phyloP scores from a whole-genome alignment of 2,888 invertebrate genomes.

The Lasiommata megera region DNA sequence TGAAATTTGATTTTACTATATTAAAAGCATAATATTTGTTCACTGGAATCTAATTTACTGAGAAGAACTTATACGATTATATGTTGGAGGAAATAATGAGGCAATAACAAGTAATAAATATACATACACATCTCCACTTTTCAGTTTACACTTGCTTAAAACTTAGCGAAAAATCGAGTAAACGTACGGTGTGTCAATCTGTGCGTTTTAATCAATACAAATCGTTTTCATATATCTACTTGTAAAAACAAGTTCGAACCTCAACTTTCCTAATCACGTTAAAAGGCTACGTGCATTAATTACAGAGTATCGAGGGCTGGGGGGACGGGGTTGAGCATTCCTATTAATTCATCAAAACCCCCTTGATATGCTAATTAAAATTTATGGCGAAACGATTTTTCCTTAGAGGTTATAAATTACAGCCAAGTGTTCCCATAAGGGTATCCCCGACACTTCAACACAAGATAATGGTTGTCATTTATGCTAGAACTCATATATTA shows the following conservation, averaged over 20 bases:
- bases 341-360: constrained; percentile 24
- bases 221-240: constrained; percentile 1
- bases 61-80: too few species aligned
- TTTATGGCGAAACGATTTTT: constrained; percentile 31
- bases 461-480: too few species aligned
- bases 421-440: constrained; percentile 39
- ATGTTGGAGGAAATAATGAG: too few species aligned
- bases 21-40: too few species aligned
- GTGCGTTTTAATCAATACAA: not conserved
- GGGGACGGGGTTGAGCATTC: constrained; percentile 12
- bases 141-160: too few species aligned
- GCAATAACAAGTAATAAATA: too few species aligned
- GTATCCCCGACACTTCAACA: not conserved
- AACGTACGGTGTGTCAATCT: too few species aligned
- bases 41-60: too few species aligned
- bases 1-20: too few species aligned
- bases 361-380: constrained; percentile 34
- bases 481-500: too few species aligned
- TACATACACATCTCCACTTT: too few species aligned
- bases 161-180: too few species aligned
- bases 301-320: not conserved
- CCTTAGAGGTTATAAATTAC: constrained; percentile 45
- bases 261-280: constrained; percentile 17
- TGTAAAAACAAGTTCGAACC: not conserved
- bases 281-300: constrained; percentile 18